phyloP scores from a whole-genome alignment of 2,888 invertebrate genomes.

The Drosophila paramelanica region DNA sequence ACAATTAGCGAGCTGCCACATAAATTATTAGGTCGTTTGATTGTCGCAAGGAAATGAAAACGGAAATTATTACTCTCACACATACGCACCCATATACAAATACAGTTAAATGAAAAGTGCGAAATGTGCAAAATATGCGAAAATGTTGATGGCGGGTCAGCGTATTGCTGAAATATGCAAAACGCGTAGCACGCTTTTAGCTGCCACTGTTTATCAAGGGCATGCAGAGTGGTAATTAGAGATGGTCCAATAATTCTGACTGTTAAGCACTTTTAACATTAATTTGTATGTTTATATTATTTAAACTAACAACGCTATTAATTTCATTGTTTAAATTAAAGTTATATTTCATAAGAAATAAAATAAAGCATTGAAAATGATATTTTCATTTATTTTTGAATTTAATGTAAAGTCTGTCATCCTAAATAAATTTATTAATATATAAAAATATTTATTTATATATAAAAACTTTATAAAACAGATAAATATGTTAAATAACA shows the following conservation, averaged over 20 bases:
- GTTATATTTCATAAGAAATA: too few relatives aligned
- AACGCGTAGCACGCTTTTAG: constrained; percentile 44
- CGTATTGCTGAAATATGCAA: constrained; percentile 55
- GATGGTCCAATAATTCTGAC: constrained; percentile 33
- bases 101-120: background rate
- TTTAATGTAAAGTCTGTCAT: too few relatives aligned
- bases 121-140: constrained; percentile 27
- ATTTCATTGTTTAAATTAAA: background rate
- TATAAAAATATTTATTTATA: too few relatives aligned
- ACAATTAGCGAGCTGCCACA: constrained; percentile 66
- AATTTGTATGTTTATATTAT: background rate
- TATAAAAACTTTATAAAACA: too few relatives aligned
- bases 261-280: background rate
- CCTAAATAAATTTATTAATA: too few relatives aligned
- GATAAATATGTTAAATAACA: too few relatives aligned
- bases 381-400: too few relatives aligned
- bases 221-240: constrained; percentile 21
- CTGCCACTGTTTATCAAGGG: constrained; percentile 44
- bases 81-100: background rate
- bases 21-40: constrained; percentile 68
- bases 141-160: constrained; percentile 47
- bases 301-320: background rate
- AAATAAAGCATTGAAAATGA: too few relatives aligned
- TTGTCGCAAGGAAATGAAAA: constrained; percentile 56
- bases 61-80: constrained; percentile 63